Evolutionary conservation across 1,140 invertebrate species (phyloP).

Genomic region (Archivesica marissinica): DNA sequence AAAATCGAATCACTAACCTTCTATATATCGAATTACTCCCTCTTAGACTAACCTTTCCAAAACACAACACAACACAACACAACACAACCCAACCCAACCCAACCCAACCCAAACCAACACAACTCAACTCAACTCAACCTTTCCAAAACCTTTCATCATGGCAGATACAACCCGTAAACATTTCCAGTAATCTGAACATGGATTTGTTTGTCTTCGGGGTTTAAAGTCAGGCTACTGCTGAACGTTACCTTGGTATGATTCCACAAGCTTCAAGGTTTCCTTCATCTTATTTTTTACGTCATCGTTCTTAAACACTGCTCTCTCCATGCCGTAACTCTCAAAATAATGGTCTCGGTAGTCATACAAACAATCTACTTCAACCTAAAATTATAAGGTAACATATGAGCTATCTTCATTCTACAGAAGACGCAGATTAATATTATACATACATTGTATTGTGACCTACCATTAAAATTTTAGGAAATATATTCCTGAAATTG

Average conservation of each 20-base stretch:
- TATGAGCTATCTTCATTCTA: not conserved
- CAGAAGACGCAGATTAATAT: not conserved
- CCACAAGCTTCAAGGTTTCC: constrained; percentile 87
- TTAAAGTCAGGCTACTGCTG: too few relatives aligned
- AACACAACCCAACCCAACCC: too few relatives aligned
- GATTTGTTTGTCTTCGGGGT: too few relatives aligned
- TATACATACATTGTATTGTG: not conserved
- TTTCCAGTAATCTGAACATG: too few relatives aligned
- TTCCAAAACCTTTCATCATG: too few relatives aligned
- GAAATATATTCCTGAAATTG: not conserved
- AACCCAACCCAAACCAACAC: too few relatives aligned
- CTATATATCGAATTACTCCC: too few relatives aligned
- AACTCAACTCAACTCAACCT: too few relatives aligned
- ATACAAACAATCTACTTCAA: constrained; percentile 88
- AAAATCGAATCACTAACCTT: too few relatives aligned
- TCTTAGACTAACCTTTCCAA: too few relatives aligned
- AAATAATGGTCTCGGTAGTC: constrained; percentile 91
- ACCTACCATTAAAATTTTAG: not conserved
- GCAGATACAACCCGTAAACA: too few relatives aligned
- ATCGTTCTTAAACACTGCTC: constrained; percentile 88
- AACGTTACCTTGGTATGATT: constrained; percentile 89
- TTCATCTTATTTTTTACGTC: constrained; percentile 89
- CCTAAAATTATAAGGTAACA: constrained; percentile 84
- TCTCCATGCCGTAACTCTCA: constrained; percentile 89
- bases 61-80: too few relatives aligned